Percentiles rank a stretch among this genome's conserved stretches.
Evolutionary conservation across 2,888 invertebrate species (phyloP).

Genomic region (Zonitis immaculata): DNA sequence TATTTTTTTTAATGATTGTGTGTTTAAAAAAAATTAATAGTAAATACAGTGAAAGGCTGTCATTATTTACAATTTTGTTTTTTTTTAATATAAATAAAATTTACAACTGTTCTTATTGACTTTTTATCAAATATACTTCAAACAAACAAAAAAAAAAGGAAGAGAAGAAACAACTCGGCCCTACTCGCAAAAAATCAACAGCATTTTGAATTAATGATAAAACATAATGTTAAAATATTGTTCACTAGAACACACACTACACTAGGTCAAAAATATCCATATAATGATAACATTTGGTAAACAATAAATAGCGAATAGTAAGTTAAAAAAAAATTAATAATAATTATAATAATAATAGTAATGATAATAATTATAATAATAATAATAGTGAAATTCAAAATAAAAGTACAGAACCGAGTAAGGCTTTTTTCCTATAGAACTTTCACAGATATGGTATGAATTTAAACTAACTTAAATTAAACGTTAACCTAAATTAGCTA

Average conservation of each 20-base stretch:
- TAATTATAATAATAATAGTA: no score
- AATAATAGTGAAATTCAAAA: conserved; percentile 8
- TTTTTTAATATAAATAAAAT: conserved; percentile 19
- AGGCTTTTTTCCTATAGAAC: conserved; percentile 41
- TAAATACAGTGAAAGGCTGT: conserved; percentile 29
- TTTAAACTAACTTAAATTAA: conserved; percentile 44
- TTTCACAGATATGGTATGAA: conserved; percentile 46
- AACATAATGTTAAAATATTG: conserved; percentile 29
- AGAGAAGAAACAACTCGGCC: conserved; percentile 34
- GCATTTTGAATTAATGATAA: conserved; percentile 9
- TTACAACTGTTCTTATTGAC: conserved; percentile 29
- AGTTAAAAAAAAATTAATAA: conserved; percentile 21
- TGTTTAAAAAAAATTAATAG: conserved; percentile 28
- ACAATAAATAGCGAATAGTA: conserved; percentile 35
- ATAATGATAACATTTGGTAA: conserved; percentile 42
- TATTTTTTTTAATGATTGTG: conserved; percentile 26
- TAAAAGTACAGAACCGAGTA: conserved; percentile 39
- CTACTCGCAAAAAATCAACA: conserved; percentile 35
- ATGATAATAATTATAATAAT: no score
- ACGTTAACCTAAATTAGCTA: conserved; percentile 46
- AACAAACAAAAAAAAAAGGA: no score
- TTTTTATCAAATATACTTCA: conserved; percentile 24
- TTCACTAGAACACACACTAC: conserved; percentile 38
- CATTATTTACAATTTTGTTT: conserved; percentile 28
- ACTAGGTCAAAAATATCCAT: conserved; percentile 33